Base-by-base conservation (phyloP, 2,888 invertebrate genomes). In the Acleris emargana region DNA sequence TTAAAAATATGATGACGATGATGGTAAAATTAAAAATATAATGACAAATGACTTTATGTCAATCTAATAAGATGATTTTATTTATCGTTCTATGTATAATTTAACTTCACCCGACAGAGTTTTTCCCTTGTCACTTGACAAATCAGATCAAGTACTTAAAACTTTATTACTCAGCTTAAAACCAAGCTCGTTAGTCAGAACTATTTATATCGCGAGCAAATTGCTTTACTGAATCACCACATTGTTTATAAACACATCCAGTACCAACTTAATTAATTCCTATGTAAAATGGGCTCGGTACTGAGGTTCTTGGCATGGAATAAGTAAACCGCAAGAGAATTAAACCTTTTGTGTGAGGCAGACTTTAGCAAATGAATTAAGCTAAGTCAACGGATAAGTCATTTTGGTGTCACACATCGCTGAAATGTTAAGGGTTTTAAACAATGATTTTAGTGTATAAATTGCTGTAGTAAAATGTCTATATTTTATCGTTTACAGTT, bases 161-260 rank as follows among this genome's bases (percentile, higher is more conserved):
- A 11, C 9, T 13, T 13, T 49, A 18, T 49, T 49, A 22, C 22
- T 52, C 18, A 52, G 16, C 28, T 52, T 28, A 22, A 25, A 52
- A 52, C 18, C 18, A 28, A 28, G 17, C 22, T 42, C 43, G 22
- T 43, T 43, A 42, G 55, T 43, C 55, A 22, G 55, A 7, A 5
- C 17, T 55, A 55, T 43, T 43, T 55, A 55, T 54, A 55, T 43
- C 43, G 22, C 13, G 22, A n/a, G 25, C 43, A 55, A 22, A 55
- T 43, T 32, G 43, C n/a, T 28, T n/a, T 6, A 42, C n/a, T 45
- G 57, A 57, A 45, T 57, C 45, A 28, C 45, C 25, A 16, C 51
- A 16, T 49, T 49, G 7, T 17, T 20, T 13, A 38, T 4, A 38
- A 38, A 38, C 38, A 38, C 13, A 38, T 38, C 9, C 38, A 38